phyloP scores from a whole-genome alignment of 2,113 vertebrate genomes.

The Saimiri boliviensis region DNA sequence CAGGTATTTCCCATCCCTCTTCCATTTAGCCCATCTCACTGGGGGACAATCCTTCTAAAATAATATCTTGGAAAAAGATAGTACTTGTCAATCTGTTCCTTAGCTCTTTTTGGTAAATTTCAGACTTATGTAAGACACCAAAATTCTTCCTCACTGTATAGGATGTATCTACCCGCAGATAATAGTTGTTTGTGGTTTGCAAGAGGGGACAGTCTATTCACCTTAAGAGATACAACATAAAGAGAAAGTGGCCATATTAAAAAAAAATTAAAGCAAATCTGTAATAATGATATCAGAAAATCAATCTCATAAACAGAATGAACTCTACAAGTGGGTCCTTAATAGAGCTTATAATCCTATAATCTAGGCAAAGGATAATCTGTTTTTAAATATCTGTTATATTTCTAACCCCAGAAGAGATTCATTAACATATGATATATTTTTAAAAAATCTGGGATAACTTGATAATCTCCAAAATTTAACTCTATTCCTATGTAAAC shows the following conservation, averaged over 20 bases:
- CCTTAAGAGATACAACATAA: slow-evolving; percentile 38
- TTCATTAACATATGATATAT: not conserved
- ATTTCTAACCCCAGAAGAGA: not conserved
- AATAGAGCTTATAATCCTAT: not conserved
- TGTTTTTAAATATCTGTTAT: not conserved
- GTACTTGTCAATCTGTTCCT: not conserved
- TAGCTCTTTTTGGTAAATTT: slow-evolving; percentile 56
- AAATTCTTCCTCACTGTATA: slow-evolving; percentile 42
- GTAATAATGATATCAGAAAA: slow-evolving; percentile 4
- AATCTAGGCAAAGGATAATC: not conserved
- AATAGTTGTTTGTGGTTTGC: slow-evolving; percentile 42
- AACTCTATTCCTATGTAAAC: not conserved
- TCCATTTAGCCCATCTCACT: not conserved
- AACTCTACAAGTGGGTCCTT: not conserved
- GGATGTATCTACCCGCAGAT: slow-evolving; percentile 38
- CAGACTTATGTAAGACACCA: slow-evolving; percentile 61
- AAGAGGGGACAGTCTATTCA: slow-evolving; percentile 10
- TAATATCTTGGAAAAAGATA: not conserved
- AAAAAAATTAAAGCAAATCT: not conserved
- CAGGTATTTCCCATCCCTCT: not conserved
- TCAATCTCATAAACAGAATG: not conserved
- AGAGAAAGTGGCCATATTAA: not conserved
- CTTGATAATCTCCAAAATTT: not conserved
- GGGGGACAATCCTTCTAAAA: not conserved
- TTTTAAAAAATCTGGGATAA: not conserved